phyloP scores from a whole-genome alignment of 2,113 vertebrate species.

The Ciconia stormi region DNA sequence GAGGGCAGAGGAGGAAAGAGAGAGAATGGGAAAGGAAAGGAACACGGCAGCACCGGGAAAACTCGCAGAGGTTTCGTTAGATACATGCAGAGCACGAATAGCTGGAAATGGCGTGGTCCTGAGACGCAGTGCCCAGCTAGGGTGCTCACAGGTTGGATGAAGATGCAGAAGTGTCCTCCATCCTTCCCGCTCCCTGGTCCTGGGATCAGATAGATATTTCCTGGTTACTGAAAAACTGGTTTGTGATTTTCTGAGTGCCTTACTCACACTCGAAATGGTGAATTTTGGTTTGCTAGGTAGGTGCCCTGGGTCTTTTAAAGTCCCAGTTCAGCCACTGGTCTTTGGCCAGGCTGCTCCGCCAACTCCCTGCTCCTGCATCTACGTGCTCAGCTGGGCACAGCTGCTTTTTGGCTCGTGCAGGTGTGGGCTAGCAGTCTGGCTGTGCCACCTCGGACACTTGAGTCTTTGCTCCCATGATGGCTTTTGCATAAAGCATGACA shows the following conservation, averaged over 20 bases:
- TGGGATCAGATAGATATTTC: not conserved
- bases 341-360: not conserved
- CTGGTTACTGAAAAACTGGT: not conserved
- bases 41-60: not conserved
- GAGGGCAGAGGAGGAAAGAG: slow-evolving; percentile 9
- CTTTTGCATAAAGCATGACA: not conserved
- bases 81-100: not conserved
- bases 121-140: not conserved
- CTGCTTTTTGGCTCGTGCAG: not conserved
- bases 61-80: fast-evolving
- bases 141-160: not conserved
- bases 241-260: not conserved
- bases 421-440: too few species aligned
- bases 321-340: not conserved
- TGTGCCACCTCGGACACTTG: not conserved
- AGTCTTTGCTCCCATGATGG: not conserved
- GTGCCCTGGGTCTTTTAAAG: not conserved
- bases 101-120: not conserved
- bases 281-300: not conserved
- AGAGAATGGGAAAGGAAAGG: not conserved
- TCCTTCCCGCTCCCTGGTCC: not conserved
- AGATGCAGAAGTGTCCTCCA: not conserved
- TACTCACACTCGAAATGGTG: not conserved
- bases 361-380: not conserved
- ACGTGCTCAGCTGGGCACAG: not conserved